Percentiles rank a stretch among this genome's conserved stretches.
Evolutionary conservation across 2,888 invertebrate genomes (phyloP).

Genomic region (Ceratothoa steindachneri): DNA sequence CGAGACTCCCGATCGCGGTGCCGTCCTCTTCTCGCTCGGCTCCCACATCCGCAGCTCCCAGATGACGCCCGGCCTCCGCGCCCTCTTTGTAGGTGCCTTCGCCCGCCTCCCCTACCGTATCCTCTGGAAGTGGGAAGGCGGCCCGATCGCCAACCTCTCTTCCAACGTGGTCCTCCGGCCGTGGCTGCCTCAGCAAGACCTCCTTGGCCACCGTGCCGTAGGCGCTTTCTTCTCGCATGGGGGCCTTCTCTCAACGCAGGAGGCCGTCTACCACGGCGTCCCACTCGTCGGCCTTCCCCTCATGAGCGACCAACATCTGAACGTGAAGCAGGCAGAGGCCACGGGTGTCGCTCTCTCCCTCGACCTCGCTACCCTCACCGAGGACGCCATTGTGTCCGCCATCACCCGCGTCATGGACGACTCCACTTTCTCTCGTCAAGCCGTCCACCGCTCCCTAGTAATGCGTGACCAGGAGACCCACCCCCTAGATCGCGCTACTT

Average conservation of each 20-base stretch:
- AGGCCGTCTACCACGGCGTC: constrained; percentile 64
- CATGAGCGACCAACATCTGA: constrained; percentile 64
- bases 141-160: constrained; percentile 44
- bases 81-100: constrained; percentile 23
- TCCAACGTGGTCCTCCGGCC: constrained; percentile 47
- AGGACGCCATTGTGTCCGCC: constrained; percentile 26
- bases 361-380: constrained; percentile 27
- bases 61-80: constrained; percentile 22
- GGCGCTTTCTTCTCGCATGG: constrained; percentile 68
- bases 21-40: constrained; percentile 42
- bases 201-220: constrained; percentile 60
- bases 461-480: constrained; percentile 72
- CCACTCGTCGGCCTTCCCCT: constrained; percentile 65
- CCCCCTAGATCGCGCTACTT: constrained; percentile 46
- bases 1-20: constrained; percentile 18
- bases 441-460: constrained; percentile 26
- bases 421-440: constrained; percentile 20
- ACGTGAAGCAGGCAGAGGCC: constrained; percentile 57
- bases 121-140: constrained; percentile 50
- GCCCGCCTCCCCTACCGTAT: constrained; percentile 35
- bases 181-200: constrained; percentile 50
- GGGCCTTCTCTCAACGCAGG: constrained; percentile 67
- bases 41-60: constrained; percentile 48
- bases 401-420: constrained; percentile 33
- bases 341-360: constrained; percentile 53